These are phyloP conservation scores for Chydorus sphaericus DNA, from an alignment of 2,888 invertebrate genomes.

Conservation along the genomic window DNA sequence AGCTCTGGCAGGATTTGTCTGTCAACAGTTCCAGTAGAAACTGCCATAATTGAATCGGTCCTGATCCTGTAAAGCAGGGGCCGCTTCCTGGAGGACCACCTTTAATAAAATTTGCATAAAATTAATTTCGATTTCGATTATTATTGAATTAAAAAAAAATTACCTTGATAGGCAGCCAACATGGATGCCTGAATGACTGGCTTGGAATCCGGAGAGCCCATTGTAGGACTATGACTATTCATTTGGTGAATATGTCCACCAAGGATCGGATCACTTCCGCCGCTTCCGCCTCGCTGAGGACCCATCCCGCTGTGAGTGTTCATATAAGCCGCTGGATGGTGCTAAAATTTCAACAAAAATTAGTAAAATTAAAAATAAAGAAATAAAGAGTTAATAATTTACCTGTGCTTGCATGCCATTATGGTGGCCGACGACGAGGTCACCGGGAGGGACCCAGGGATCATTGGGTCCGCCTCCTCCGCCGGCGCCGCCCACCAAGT, in stretches of 20 bases:
- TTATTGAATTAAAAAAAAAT: not conserved
- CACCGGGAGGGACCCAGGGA: constrained; percentile 11
- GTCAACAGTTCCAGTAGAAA: constrained; percentile 87
- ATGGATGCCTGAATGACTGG: constrained; percentile 45
- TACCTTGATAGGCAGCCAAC: constrained; percentile 38
- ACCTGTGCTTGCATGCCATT: constrained; percentile 2
- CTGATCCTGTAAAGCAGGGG: constrained; percentile 63
- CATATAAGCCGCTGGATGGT: constrained; percentile 10
- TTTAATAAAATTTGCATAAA: not conserved
- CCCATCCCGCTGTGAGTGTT: constrained; percentile 12
- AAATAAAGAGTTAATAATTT: not conserved
- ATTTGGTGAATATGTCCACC: constrained; percentile 2
- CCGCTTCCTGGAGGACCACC: constrained; percentile 30
- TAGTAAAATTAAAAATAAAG: not conserved
- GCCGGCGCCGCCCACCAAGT: constrained; percentile 20
- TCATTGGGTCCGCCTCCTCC: constrained; percentile 8
- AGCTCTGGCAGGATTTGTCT: constrained; percentile 88
- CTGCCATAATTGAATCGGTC: constrained; percentile 97
- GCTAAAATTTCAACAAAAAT: constrained; percentile 4
- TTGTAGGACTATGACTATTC: constrained; percentile 12
- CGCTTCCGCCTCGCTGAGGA: constrained; percentile 2
- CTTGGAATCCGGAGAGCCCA: constrained; percentile 32
- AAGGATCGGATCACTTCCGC: not conserved
- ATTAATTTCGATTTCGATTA: not conserved
- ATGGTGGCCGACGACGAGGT: constrained; percentile 2